phyloP scores from a whole-genome alignment of 2,888 invertebrate genomes.

The Phanerotoma sp. region DNA sequence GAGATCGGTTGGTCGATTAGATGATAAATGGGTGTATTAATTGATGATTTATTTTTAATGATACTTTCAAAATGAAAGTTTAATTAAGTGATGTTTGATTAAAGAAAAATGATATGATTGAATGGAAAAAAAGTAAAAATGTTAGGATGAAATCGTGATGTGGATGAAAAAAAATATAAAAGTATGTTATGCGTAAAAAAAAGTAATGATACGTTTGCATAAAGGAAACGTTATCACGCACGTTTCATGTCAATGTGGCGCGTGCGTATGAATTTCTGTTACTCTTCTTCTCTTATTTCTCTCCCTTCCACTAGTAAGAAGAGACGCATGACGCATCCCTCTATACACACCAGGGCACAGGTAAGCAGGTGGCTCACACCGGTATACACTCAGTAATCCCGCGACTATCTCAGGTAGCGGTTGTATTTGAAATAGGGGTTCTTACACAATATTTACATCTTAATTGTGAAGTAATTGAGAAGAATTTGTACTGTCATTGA shows the following conservation, averaged over 20 bases:
- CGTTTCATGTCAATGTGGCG: background rate
- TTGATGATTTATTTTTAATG: too few species aligned
- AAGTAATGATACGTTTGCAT: constrained; percentile 11
- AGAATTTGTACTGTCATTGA: too few species aligned
- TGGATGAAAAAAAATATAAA: background rate
- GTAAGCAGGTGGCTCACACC: constrained; percentile 44
- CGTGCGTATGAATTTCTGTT: constrained; percentile 22
- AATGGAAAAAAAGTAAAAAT: too few species aligned
- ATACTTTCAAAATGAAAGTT: too few species aligned
- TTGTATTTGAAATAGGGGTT: constrained; percentile 23
- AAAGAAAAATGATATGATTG: too few species aligned
- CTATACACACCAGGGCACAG: constrained; percentile 39
- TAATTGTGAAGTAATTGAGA: background rate
- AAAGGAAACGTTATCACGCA: background rate
- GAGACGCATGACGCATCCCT: constrained; percentile 48
- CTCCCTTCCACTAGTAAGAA: constrained; percentile 1
- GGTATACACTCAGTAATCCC: constrained; percentile 49
- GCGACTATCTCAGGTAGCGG: constrained; percentile 45
- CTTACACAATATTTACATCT: background rate
- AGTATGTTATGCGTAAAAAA: too few species aligned
- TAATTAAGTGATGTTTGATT: too few species aligned
- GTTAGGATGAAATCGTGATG: too few species aligned
- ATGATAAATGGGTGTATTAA: too few species aligned
- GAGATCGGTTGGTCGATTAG: too few species aligned
- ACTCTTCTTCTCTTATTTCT: too few species aligned